Evolutionary conservation across 2,797 vertebrate species (phyloP).

Genomic region (Gymnodraco acuticeps): DNA sequence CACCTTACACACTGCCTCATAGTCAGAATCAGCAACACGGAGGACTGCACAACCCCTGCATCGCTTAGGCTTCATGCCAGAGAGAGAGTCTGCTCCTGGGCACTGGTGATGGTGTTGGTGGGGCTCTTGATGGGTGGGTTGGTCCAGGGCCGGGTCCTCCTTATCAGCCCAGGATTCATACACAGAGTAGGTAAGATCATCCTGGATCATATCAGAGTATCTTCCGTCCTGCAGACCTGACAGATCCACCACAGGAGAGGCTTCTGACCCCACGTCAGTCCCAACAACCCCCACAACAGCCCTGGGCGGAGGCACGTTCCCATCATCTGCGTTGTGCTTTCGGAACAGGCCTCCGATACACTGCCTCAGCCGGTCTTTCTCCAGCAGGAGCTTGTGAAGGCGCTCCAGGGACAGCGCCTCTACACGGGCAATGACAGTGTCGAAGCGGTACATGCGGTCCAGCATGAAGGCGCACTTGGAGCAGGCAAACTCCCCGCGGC

Average conservation of each 20-base stretch:
- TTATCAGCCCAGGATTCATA: constrained; percentile 93
- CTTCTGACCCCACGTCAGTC: constrained; percentile 53
- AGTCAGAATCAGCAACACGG: constrained; percentile 92
- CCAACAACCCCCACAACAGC: constrained; percentile 6
- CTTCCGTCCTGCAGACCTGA: constrained; percentile 83
- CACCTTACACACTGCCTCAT: constrained; percentile 94
- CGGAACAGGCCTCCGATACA: constrained; percentile 91
- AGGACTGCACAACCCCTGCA: constrained; percentile 90
- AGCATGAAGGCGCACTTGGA: constrained; percentile 97
- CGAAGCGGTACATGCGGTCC: constrained; percentile 93
- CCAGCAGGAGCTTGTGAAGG: constrained; percentile 91
- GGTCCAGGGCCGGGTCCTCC: constrained; percentile 75
- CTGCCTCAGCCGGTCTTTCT: constrained; percentile 93
- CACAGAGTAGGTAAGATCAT: constrained; percentile 91
- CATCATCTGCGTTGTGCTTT: constrained; percentile 85
- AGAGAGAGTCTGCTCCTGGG: constrained; percentile 65
- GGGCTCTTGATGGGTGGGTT: constrained; percentile 23
- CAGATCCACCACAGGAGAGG: constrained; percentile 80
- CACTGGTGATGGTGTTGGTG: constrained; percentile 65
- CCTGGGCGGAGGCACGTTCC: neutral
- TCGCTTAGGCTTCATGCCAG: constrained; percentile 81
- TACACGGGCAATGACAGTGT: constrained; percentile 88
- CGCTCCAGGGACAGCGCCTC: constrained; percentile 91
- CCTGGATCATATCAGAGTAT: constrained; percentile 90
- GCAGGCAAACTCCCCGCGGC: constrained; percentile 93